A percentile compares a stretch with the other conserved stretches of the same genome.
These are phyloP conservation scores for Cheiracanthium punctorium DNA, from an alignment of 2,888 invertebrate genomes.

Conservation along the genomic window DNA sequence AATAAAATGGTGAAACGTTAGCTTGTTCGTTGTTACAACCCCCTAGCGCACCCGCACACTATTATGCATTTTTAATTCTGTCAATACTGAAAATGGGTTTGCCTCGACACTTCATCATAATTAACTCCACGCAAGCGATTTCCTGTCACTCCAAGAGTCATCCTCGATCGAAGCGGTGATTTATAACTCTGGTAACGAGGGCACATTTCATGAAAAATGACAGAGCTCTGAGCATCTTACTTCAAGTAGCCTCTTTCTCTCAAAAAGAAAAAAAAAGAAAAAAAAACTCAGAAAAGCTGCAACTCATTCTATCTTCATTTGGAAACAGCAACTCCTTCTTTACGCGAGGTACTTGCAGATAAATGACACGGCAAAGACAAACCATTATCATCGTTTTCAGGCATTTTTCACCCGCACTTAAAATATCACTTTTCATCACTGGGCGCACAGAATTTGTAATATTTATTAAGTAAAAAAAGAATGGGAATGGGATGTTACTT, in stretches of 20 bases:
- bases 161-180: not conserved
- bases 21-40: no score
- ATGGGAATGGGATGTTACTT: not conserved
- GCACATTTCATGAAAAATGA: constrained; percentile 6
- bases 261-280: not conserved
- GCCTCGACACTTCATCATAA: no score
- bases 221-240: not conserved
- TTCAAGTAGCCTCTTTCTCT: not conserved
- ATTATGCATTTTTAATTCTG: no score
- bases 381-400: constrained; percentile 43
- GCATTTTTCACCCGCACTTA: constrained; percentile 43
- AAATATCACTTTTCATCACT: constrained; percentile 49
- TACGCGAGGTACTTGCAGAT: constrained; percentile 8
- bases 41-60: no score
- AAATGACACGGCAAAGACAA: constrained; percentile 50
- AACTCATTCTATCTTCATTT: constrained; percentile 31
- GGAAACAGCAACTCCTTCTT: not conserved
- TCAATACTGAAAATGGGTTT: no score
- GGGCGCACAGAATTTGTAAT: constrained; percentile 25
- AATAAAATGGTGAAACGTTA: no score
- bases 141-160: not conserved
- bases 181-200: not conserved
- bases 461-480: constrained; percentile 39
- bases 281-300: not conserved
- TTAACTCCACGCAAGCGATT: not conserved